These are phyloP conservation scores for Cerceris rybyensis DNA, from an alignment of 2,888 invertebrate species.

Conservation along the genomic window DNA sequence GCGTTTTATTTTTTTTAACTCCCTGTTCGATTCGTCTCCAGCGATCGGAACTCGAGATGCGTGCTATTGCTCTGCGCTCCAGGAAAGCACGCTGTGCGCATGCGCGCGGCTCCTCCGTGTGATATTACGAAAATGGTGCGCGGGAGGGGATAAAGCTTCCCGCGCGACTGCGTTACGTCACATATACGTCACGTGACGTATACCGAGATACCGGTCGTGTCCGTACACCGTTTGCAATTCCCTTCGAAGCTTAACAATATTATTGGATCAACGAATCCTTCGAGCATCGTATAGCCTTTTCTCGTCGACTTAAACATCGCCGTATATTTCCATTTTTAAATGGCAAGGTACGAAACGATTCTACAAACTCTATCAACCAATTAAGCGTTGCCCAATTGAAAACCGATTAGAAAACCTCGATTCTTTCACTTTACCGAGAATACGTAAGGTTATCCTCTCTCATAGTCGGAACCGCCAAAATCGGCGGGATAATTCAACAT, in stretches of 20 bases:
- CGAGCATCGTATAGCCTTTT: too few species aligned
- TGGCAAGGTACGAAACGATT: too few species aligned
- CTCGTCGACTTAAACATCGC: too few species aligned
- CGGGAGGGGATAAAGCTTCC: conserved; percentile 72
- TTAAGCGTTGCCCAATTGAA: too few species aligned
- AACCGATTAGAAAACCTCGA: too few species aligned
- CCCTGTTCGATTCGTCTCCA: conserved; percentile 47
- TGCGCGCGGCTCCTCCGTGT: conserved; percentile 72
- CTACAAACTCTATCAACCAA: too few species aligned
- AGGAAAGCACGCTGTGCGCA: conserved; percentile 57
- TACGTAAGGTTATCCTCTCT: too few species aligned
- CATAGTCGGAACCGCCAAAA: too few species aligned
- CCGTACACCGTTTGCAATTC: conserved; percentile 40
- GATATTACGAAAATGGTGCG: conserved; percentile 80
- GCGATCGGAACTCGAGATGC: conserved; percentile 57
- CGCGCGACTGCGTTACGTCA: conserved; percentile 74
- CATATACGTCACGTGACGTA: conserved; percentile 71
- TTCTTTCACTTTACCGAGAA: too few species aligned
- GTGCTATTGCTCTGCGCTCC: conserved; percentile 57
- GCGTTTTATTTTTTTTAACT: conserved; percentile 12
- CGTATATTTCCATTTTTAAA: too few species aligned
- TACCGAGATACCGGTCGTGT: conserved; percentile 65
- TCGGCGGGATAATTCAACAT: too few species aligned
- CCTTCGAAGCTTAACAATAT: conserved; percentile 40
- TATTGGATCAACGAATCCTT: conserved; percentile 21